Percentiles rank a stretch among this genome's conserved stretches.
phyloP scores from a whole-genome alignment of 37 sponge, comb jelly and placozoan species.

The Bolinopsis microptera region DNA sequence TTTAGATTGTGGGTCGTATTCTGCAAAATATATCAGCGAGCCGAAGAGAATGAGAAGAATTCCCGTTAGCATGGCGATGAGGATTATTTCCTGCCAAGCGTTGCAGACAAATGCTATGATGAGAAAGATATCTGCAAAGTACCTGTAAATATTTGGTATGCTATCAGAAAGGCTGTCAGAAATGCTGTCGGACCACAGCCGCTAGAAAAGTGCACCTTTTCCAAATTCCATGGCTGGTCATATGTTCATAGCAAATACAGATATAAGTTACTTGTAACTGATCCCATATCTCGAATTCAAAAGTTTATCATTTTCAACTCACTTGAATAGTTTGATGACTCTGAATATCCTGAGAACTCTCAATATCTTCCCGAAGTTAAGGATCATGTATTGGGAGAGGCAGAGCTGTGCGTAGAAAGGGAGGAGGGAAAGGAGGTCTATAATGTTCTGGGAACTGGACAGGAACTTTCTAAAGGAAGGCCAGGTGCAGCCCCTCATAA shows the following conservation, averaged over 20 bases:
- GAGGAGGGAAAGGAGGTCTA: not conserved
- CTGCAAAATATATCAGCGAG: too few relatives aligned
- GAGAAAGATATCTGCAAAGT: not conserved
- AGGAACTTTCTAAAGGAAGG: not conserved
- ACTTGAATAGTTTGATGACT: constrained; percentile 3
- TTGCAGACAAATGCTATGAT: not conserved
- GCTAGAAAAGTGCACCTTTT: too few relatives aligned
- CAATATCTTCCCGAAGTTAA: not conserved
- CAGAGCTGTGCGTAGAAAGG: not conserved
- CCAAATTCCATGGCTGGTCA: too few relatives aligned
- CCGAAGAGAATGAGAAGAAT: not conserved
- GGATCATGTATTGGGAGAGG: not conserved
- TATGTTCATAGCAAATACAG: too few relatives aligned
- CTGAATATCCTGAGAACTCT: not conserved
- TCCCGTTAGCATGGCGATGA: not conserved
- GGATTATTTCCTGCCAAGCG: not conserved
- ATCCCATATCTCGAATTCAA: too few relatives aligned
- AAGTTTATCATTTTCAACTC: too few relatives aligned
- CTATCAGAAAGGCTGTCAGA: too few relatives aligned
- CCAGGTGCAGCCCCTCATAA: not conserved
- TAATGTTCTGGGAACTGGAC: not conserved
- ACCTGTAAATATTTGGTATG: too few relatives aligned
- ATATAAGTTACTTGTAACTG: too few relatives aligned
- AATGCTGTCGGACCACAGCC: too few relatives aligned
- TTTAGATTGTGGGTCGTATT: too few relatives aligned